Conservation (phyloP, 1,140 invertebrate genomes). For the Cherax destructor region DNA sequence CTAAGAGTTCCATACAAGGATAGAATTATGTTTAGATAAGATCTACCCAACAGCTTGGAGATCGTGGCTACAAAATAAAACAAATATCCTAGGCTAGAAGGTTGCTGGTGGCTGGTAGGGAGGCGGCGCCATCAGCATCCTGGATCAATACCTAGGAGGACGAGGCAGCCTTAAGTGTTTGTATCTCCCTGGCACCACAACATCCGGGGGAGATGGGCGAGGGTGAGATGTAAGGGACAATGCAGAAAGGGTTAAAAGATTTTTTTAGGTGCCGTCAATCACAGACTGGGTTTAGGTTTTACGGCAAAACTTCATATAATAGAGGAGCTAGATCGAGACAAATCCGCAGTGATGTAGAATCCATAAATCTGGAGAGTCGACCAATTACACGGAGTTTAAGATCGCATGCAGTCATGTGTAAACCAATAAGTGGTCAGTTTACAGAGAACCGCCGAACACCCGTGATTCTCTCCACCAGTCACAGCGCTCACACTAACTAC, state of each 20-base stretch:
- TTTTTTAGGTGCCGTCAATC: not conserved
- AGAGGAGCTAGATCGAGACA: not conserved
- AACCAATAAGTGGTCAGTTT: constrained; percentile 19
- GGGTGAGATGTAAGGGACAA: not conserved
- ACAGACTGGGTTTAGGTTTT: not conserved
- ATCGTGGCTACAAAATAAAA: too few species aligned
- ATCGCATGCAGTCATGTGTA: constrained; percentile 17
- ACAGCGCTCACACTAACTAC: not conserved
- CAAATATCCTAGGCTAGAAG: too few species aligned
- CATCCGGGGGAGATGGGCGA: not conserved
- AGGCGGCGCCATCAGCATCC: not conserved
- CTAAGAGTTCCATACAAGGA: too few species aligned
- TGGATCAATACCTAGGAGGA: not conserved
- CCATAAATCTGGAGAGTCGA: constrained; percentile 14
- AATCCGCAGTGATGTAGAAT: not conserved
- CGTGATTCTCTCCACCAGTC: constrained; percentile 8
- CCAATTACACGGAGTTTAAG: constrained; percentile 36
- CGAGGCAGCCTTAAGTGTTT: not conserved
- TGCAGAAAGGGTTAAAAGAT: not conserved
- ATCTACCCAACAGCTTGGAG: too few species aligned
- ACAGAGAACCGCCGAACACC: not conserved
- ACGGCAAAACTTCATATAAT: not conserved
- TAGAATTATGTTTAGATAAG: too few species aligned
- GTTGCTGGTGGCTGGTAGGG: too few species aligned
- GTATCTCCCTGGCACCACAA: not conserved